Evolutionary conservation across 2,797 vertebrate genomes (phyloP).

Genomic region (Kryptolebias ocellatus): DNA sequence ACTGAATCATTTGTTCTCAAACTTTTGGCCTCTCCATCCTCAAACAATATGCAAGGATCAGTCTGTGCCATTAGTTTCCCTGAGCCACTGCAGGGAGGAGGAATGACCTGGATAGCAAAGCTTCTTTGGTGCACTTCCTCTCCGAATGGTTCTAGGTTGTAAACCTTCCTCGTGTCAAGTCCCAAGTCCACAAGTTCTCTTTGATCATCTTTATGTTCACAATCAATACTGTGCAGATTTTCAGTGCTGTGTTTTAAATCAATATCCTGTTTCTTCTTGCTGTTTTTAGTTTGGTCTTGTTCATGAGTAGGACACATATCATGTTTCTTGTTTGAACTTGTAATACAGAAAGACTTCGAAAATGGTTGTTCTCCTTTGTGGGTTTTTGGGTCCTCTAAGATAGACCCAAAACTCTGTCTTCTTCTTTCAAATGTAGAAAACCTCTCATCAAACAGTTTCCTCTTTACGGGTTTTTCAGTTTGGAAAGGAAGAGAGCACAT

Average conservation of each 20-base stretch:
- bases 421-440: slow-evolving; percentile 44
- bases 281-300: too few relatives aligned
- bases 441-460: slow-evolving; percentile 35
- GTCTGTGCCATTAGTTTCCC: slow-evolving; percentile 57
- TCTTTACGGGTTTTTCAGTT: slow-evolving; percentile 53
- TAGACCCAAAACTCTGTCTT: slow-evolving; percentile 47
- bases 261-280: too few relatives aligned
- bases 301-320: too few relatives aligned
- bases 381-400: slow-evolving; percentile 38
- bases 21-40: slow-evolving; percentile 16
- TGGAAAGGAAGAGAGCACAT: slow-evolving; percentile 68
- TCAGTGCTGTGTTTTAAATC: too few relatives aligned
- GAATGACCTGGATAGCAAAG: slow-evolving; percentile 59
- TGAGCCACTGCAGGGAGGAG: slow-evolving; percentile 65
- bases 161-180: slow-evolving; percentile 68
- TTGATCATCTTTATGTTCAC: background rate
- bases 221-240: too few relatives aligned
- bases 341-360: too few relatives aligned
- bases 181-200: slow-evolving; percentile 67
- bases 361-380: too few relatives aligned
- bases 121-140: slow-evolving; percentile 37
- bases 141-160: slow-evolving; percentile 16
- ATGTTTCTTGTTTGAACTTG: too few relatives aligned
- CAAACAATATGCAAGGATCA: slow-evolving; percentile 3
- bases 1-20: slow-evolving; percentile 10